Evolutionary conservation across 2,888 invertebrate genomes (phyloP).

Genomic region (Platerodrilus igneus): DNA sequence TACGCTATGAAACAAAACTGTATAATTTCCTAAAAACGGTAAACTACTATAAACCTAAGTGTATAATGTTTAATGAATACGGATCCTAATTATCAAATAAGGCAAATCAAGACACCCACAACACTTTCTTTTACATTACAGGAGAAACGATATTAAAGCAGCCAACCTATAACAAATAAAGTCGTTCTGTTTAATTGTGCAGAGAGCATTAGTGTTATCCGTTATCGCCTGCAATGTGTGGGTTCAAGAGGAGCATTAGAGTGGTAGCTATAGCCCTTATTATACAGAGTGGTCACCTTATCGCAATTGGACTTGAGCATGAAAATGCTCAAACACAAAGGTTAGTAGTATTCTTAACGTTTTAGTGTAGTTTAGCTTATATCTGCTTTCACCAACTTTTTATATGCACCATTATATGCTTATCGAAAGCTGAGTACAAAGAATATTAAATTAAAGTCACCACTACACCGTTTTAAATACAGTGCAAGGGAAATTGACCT

Average conservation of each 20-base stretch:
- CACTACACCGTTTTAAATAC: too few relatives aligned
- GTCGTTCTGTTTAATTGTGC: constrained; percentile 17
- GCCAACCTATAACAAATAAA: constrained; percentile 9
- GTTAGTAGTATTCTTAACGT: constrained; percentile 18
- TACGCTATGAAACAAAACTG: too few relatives aligned
- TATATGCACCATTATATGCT: too few relatives aligned
- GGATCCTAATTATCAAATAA: too few relatives aligned
- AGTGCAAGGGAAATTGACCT: too few relatives aligned
- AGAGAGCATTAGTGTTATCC: constrained; percentile 18
- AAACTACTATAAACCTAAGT: too few relatives aligned
- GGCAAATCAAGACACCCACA: constrained; percentile 19
- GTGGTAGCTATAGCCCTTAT: constrained; percentile 24
- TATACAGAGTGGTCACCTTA: constrained; percentile 28
- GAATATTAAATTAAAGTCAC: too few relatives aligned
- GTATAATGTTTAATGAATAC: too few relatives aligned
- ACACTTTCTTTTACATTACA: constrained; percentile 17
- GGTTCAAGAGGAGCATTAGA: constrained; percentile 22
- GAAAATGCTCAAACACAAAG: constrained; percentile 24
- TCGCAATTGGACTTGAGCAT: constrained; percentile 21
- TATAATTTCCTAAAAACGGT: too few relatives aligned
- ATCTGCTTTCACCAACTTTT: too few relatives aligned
- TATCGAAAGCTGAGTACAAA: too few relatives aligned
- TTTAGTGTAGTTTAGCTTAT: too few relatives aligned
- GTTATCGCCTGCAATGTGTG: constrained; percentile 21
- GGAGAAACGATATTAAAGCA: constrained; percentile 22